A percentile compares a stretch with the other conserved stretches of the same genome.
Conservation (phyloP, 2,113 vertebrate species). For the Mus pahari region DNA sequence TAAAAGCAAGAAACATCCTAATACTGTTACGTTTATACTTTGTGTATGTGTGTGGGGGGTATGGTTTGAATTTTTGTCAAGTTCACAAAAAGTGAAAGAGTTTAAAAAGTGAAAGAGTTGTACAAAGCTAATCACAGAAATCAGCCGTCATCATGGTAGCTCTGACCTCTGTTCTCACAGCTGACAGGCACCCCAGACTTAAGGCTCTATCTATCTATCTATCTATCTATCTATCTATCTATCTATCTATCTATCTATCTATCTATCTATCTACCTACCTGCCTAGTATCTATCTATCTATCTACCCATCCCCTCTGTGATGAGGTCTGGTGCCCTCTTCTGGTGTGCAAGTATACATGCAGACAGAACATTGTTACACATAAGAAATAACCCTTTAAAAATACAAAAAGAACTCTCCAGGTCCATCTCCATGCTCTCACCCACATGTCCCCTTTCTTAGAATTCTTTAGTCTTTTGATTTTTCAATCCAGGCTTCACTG, state of each 20-base stretch:
- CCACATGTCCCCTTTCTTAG: not conserved
- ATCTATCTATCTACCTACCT: no score
- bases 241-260: no score
- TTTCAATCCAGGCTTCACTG: not conserved
- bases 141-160: not conserved
- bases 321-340: no score
- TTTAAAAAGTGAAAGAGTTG: not conserved
- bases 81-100: not conserved
- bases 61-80: not conserved
- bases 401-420: not conserved
- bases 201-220: not conserved
- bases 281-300: no score
- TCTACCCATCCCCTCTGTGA: no score
- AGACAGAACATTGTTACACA: no score
- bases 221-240: no score
- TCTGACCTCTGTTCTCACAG: not conserved
- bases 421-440: accelerated
- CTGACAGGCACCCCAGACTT: not conserved
- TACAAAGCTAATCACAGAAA: not conserved
- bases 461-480: constrained; percentile 15
- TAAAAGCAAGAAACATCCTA: not conserved
- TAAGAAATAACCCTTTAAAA: no score
- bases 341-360: no score
- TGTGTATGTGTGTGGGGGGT: not conserved
- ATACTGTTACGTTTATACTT: not conserved